Evolutionary conservation across 2,113 vertebrate species (phyloP).

Genomic region (Bambusicola thoracicus): DNA sequence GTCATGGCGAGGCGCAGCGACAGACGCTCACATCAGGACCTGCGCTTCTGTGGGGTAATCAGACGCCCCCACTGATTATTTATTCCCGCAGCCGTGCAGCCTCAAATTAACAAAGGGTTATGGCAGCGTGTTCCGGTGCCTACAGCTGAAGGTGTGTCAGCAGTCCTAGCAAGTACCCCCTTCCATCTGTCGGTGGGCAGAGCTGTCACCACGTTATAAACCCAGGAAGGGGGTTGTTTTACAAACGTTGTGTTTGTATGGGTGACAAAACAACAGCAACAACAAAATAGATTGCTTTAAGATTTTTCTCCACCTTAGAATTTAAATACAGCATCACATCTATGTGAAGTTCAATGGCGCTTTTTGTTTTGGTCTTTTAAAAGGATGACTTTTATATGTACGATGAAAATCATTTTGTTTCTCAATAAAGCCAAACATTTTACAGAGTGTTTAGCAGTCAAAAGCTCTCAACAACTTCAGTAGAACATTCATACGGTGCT

Average conservation of each 20-base stretch:
- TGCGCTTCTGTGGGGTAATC: neutral
- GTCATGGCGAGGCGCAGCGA: neutral
- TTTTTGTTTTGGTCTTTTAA: neutral
- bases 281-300: neutral
- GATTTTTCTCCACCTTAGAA: neutral
- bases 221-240: slow-evolving; percentile 27
- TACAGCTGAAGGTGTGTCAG: slow-evolving; percentile 31
- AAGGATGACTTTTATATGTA: neutral
- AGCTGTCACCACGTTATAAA: slow-evolving; percentile 42
- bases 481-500: neutral
- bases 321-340: neutral
- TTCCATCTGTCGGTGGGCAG: neutral
- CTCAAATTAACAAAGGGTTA: slow-evolving; percentile 6
- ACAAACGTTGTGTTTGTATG: neutral
- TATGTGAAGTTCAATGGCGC: neutral
- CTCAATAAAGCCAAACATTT: neutral
- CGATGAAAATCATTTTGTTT: neutral
- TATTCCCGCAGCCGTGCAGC: slow-evolving; percentile 7
- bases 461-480: neutral
- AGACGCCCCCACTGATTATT: neutral
- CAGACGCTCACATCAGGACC: neutral
- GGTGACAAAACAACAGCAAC: neutral
- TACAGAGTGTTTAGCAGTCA: neutral
- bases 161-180: slow-evolving; percentile 31
- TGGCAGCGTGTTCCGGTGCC: slow-evolving; percentile 9